A percentile compares a stretch with the other conserved stretches of the same genome.
Evolutionary conservation across 2,113 vertebrate genomes (phyloP).

Genomic region (Rana temporaria): DNA sequence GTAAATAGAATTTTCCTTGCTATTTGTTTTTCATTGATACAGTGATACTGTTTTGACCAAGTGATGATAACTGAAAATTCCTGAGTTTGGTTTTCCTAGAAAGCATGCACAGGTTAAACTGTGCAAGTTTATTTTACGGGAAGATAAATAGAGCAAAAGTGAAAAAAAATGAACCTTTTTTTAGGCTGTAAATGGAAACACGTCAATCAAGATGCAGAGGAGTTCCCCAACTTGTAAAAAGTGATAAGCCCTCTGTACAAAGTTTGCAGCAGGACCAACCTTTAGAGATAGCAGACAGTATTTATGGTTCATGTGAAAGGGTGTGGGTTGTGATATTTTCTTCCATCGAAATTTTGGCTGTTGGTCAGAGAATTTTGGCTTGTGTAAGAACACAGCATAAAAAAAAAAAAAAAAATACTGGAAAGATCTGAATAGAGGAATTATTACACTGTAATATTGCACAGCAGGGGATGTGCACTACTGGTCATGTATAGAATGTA

Average conservation of each 20-base stretch:
- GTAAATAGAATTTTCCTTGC: background rate
- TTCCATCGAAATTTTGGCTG: conserved; percentile 9
- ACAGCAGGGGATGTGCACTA: background rate
- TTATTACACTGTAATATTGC: background rate
- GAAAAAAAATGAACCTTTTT: conserved; percentile 31
- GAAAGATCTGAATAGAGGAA: conserved; percentile 15
- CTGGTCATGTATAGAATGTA: background rate
- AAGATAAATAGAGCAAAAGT: conserved; percentile 46
- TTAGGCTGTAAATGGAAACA: background rate
- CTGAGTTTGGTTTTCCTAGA: conserved; percentile 32
- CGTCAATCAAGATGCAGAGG: background rate
- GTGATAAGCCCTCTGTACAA: conserved; percentile 2
- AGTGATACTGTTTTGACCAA: background rate
- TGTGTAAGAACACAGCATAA: background rate
- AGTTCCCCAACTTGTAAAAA: background rate
- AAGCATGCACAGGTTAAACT: conserved; percentile 32
- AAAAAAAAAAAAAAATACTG: conserved; percentile 31
- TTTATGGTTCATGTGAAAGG: conserved; percentile 20
- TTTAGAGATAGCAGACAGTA: conserved; percentile 5
- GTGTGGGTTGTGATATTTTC: conserved; percentile 9
- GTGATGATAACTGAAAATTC: background rate
- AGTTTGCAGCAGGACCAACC: conserved; percentile 14
- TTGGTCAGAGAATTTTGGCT: conserved; percentile 37
- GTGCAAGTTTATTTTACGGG: conserved; percentile 3
- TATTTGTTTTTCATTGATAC: background rate